These are phyloP conservation scores for Drosophila paracracens DNA, from an alignment of 2,888 invertebrate genomes.

Conservation along the genomic window DNA sequence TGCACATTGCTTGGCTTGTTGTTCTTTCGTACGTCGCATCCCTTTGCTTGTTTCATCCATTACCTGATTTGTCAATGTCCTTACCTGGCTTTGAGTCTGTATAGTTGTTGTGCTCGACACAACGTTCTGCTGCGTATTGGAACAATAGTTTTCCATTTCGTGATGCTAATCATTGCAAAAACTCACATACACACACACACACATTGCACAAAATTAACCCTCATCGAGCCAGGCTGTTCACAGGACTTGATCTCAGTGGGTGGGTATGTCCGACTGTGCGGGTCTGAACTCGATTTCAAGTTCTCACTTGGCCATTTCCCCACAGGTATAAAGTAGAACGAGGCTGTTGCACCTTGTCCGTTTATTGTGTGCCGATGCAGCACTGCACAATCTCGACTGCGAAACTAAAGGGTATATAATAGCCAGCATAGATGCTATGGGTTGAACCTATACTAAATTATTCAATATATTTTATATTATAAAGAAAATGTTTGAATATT, in stretches of 20 bases:
- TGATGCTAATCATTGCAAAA: slow-evolving; percentile 79
- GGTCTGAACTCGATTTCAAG: slow-evolving; percentile 20
- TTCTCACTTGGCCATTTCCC: slow-evolving; percentile 44
- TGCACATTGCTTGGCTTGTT: slow-evolving; percentile 25
- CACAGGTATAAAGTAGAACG: slow-evolving; percentile 58
- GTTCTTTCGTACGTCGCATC: slow-evolving; percentile 15
- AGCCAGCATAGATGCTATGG: too few relatives aligned
- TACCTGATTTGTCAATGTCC: slow-evolving; percentile 78
- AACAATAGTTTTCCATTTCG: slow-evolving; percentile 74
- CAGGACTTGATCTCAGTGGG: slow-evolving; percentile 61
- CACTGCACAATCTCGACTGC: neutral
- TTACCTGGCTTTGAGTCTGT: slow-evolving; percentile 50
- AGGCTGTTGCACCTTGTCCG: slow-evolving; percentile 50
- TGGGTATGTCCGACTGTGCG: slow-evolving; percentile 71
- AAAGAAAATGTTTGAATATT: neutral
- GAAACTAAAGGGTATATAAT: slow-evolving; percentile 7
- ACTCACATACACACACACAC: slow-evolving; percentile 29
- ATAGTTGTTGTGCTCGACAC: slow-evolving; percentile 7
- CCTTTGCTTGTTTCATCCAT: slow-evolving; percentile 25
- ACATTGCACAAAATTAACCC: slow-evolving; percentile 52
- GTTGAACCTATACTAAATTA: neutral
- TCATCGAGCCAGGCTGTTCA: slow-evolving; percentile 14
- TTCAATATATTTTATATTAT: neutral
- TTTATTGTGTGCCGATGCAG: slow-evolving; percentile 3
- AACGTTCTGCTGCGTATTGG: slow-evolving; percentile 72